Evolutionary conservation across 2,113 vertebrate species (phyloP).

Genomic region (Candoia aspera): DNA sequence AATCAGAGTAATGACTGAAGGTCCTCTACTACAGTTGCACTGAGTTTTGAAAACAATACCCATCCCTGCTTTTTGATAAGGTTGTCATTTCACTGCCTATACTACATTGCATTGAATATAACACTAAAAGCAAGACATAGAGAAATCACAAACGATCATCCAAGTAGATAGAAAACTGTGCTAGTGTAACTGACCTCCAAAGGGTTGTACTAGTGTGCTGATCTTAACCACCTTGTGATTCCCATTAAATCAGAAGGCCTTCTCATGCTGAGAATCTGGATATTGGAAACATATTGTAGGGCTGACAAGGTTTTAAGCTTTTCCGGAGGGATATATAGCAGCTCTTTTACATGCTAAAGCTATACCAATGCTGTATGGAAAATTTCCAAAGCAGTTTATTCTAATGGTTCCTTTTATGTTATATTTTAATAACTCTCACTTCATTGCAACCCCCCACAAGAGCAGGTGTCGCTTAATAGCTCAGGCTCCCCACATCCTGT

Average conservation of each 20-base stretch:
- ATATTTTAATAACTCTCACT: conserved; percentile 55
- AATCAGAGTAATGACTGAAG: background rate
- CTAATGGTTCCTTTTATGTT: conserved; percentile 43
- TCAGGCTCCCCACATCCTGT: conserved; percentile 19
- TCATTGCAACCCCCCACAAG: conserved; percentile 51
- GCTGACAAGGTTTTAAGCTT: conserved; percentile 46
- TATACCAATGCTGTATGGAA: conserved; percentile 41
- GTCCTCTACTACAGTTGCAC: background rate
- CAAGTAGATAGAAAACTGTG: background rate
- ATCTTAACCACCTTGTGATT: background rate
- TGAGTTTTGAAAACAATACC: background rate
- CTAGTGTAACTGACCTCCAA: background rate
- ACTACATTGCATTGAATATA: background rate
- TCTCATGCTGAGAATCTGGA: background rate
- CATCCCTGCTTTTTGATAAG: background rate
- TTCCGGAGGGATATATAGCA: background rate
- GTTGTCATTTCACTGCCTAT: background rate
- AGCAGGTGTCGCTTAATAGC: conserved; percentile 21
- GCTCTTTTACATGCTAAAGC: conserved; percentile 58
- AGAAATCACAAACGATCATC: background rate
- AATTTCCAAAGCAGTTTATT: conserved; percentile 46
- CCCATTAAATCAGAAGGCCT: background rate
- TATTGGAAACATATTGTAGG: conserved; percentile 34
- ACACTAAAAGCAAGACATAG: background rate
- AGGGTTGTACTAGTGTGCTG: background rate